Evolutionary conservation across 2,888 invertebrate species (phyloP).

Genomic region (Bembecia ichneumoniformis): DNA sequence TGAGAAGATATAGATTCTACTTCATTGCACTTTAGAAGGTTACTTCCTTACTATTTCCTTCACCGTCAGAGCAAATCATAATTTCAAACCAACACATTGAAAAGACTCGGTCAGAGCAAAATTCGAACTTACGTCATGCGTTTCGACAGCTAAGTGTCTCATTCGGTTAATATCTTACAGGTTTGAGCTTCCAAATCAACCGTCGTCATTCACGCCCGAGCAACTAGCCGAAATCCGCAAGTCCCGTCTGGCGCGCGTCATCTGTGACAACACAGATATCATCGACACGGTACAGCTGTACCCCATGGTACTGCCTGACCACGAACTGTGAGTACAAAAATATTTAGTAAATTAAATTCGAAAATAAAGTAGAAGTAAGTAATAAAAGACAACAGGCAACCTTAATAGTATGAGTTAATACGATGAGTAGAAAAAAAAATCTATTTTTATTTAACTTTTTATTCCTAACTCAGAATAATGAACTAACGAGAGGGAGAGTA

Average conservation of each 20-base stretch:
- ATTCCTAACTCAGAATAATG: too few species aligned
- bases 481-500: too few species aligned
- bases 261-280: conserved; percentile 93
- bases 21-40: too few species aligned
- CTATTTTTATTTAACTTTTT: too few species aligned
- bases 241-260: conserved; percentile 82
- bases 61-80: too few species aligned
- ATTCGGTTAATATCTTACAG: conserved; percentile 27
- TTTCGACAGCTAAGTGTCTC: not conserved
- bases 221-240: conserved; percentile 89
- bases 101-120: not conserved
- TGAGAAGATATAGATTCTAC: too few species aligned
- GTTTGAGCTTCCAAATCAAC: conserved; percentile 92
- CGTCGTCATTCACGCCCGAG: conserved; percentile 90
- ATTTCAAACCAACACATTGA: not conserved
- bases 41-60: too few species aligned
- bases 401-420: too few species aligned
- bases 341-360: too few species aligned
- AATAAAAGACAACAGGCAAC: not conserved
- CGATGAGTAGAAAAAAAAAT: too few species aligned
- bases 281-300: conserved; percentile 93
- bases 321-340: conserved; percentile 83
- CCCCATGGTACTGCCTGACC: conserved; percentile 93
- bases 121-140: too few species aligned
- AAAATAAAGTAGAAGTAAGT: not conserved